phyloP scores from a whole-genome alignment of 1,140 invertebrate genomes.

The Bombus impatiens region DNA sequence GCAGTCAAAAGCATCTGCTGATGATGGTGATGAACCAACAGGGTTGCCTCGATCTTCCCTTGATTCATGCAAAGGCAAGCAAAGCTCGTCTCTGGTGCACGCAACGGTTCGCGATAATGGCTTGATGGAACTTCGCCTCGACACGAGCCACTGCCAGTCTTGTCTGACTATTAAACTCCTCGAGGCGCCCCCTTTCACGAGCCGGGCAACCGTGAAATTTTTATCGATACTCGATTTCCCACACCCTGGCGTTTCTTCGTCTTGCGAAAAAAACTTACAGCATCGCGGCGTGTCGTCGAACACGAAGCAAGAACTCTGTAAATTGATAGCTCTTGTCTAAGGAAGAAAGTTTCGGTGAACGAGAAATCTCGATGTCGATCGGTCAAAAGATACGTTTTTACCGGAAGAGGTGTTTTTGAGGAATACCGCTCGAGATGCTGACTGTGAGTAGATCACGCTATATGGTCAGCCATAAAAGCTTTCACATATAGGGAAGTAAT shows the following conservation, averaged over 20 bases:
- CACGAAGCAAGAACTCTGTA: too few species aligned
- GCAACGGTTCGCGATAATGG: slow-evolving; percentile 19
- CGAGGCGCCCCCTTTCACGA: not conserved
- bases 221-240: not conserved
- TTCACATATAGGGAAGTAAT: too few species aligned
- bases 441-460: too few species aligned
- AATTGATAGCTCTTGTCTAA: not conserved
- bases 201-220: not conserved
- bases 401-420: too few species aligned
- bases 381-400: too few species aligned
- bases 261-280: not conserved
- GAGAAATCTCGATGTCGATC: too few species aligned
- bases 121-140: not conserved
- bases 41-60: slow-evolving; percentile 32
- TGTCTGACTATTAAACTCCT: slow-evolving; percentile 3
- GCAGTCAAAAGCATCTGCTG: slow-evolving; percentile 29
- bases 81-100: not conserved
- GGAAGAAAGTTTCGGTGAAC: too few species aligned
- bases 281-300: not conserved
- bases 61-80: slow-evolving; percentile 19
- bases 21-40: slow-evolving; percentile 38
- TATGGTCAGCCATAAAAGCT: too few species aligned
- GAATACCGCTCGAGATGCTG: too few species aligned
- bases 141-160: not conserved
- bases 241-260: not conserved